Evolutionary conservation across 2,888 invertebrate species (phyloP), one percentile per base, ranked within the genome.

Genomic region (Zygogramma bicolorata): DNA sequence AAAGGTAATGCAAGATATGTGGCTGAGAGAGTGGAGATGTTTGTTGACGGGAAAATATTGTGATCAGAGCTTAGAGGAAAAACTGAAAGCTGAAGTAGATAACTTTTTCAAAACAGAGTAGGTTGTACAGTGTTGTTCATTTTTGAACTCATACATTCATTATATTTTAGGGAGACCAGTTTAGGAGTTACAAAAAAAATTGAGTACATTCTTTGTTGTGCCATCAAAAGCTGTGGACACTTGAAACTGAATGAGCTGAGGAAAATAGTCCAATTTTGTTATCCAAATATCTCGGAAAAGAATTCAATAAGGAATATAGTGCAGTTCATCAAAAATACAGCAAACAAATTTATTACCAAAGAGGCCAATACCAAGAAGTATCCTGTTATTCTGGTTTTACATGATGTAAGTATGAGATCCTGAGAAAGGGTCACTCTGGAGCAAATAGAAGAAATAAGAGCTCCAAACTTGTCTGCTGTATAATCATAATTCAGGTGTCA

Each of bases 301-400:
- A 86, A 83, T 68, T 87, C 88, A 13, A 87, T 89, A 70, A 87
- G 86, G 0, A 86, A 87, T 74, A 81, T 88, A n/a, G 87, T 85
- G 1, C 84, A 80, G 25, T 80, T 81, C 42, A 84, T 90, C 0
- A 88, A 86, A 69, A 87, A 87, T 49, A 80, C 83, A 27, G 87
- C 86, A 1, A 86, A 88, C 57, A 88, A 88, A 85, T 79, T 84
- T 1, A 78, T 71, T 0, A 79, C 90, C 74, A 87, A 86, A 80
- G 85, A 85, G 60, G 88, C 89, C 0, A 89, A 72, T 53, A 22
- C 31, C 3, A 73, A 88, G 72, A 86, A 91, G 61, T 88, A 91
- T 85, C 91, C 92, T 0, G 88, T 93, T 59, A 88, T 93, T 79
- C 85, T 93, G 73, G 90, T 93, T 77, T 86, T 93, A n/a, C 93